These are phyloP conservation scores for Megathymus violae DNA, from an alignment of 1,140 invertebrate species.

Conservation along the genomic window DNA sequence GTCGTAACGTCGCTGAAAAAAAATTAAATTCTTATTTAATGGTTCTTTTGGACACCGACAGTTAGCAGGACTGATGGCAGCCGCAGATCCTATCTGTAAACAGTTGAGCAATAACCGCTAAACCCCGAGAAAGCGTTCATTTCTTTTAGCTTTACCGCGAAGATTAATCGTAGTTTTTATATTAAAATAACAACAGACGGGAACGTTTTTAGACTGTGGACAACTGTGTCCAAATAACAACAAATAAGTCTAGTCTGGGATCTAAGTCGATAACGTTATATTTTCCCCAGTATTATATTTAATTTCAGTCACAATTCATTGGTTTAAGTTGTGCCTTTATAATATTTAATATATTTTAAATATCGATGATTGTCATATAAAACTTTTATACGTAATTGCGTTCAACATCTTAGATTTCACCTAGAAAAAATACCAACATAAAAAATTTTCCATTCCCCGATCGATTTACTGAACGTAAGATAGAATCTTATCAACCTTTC, in stretches of 20 bases:
- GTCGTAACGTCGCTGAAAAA: conserved; percentile 14
- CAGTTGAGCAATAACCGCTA: conserved; percentile 33
- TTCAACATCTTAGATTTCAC: too few species aligned
- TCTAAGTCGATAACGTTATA: background rate
- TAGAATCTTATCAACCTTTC: too few species aligned
- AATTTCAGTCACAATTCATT: too few species aligned
- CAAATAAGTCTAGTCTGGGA: background rate
- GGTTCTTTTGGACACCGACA: conserved; percentile 23
- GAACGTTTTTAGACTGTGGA: background rate
- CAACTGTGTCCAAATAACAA: background rate
- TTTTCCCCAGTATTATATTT: too few species aligned
- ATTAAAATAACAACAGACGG: background rate
- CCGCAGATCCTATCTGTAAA: conserved; percentile 31
- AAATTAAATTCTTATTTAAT: conserved; percentile 32
- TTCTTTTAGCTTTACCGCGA: conserved; percentile 28
- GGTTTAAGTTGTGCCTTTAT: too few species aligned
- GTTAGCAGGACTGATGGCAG: conserved; percentile 31
- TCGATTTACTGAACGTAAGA: too few species aligned
- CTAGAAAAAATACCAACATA: too few species aligned
- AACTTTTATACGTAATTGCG: too few species aligned
- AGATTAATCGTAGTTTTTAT: background rate
- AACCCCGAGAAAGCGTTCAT: conserved; percentile 28
- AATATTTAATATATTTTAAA: too few species aligned
- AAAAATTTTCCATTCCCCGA: too few species aligned
- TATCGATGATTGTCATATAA: too few species aligned